These are phyloP conservation scores for Hydrolagus colliei DNA, from an alignment of 2,797 vertebrate species.

Conservation along the genomic window DNA sequence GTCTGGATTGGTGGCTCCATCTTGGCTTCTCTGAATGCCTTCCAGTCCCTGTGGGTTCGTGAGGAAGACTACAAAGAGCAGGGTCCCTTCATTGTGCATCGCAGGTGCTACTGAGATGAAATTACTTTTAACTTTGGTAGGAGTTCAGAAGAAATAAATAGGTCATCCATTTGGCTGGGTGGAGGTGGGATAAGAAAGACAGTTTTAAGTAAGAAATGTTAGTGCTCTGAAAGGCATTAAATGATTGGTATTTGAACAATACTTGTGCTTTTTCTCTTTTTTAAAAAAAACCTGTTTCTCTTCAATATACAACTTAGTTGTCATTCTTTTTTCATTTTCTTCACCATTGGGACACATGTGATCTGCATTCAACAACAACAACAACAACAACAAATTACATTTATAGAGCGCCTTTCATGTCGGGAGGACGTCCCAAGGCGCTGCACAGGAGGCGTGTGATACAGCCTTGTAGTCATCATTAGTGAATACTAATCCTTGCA, in stretches of 20 bases:
- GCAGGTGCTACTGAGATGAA: constrained; percentile 42
- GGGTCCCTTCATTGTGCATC: constrained; percentile 44
- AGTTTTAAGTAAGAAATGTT: neutral
- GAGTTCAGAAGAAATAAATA: neutral
- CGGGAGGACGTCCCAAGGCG: too few species aligned
- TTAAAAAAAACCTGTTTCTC: neutral
- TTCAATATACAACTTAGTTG: neutral
- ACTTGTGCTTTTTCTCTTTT: neutral
- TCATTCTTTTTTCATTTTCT: too few species aligned
- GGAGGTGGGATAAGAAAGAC: neutral
- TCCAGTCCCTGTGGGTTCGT: constrained; percentile 47
- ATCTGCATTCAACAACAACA: too few species aligned
- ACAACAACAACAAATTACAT: too few species aligned
- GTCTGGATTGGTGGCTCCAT: constrained; percentile 50
- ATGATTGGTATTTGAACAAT: neutral
- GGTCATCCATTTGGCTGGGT: neutral
- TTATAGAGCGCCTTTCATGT: too few species aligned
- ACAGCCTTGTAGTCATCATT: too few species aligned
- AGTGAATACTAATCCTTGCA: too few species aligned
- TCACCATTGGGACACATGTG: too few species aligned
- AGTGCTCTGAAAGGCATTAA: constrained; percentile 16
- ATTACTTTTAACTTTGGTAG: neutral
- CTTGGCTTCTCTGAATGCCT: constrained; percentile 44
- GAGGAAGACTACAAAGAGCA: constrained; percentile 44
- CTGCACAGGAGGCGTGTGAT: too few species aligned